These are phyloP conservation scores for Euura lappo DNA, from an alignment of 1,140 invertebrate genomes.

Conservation along the genomic window DNA sequence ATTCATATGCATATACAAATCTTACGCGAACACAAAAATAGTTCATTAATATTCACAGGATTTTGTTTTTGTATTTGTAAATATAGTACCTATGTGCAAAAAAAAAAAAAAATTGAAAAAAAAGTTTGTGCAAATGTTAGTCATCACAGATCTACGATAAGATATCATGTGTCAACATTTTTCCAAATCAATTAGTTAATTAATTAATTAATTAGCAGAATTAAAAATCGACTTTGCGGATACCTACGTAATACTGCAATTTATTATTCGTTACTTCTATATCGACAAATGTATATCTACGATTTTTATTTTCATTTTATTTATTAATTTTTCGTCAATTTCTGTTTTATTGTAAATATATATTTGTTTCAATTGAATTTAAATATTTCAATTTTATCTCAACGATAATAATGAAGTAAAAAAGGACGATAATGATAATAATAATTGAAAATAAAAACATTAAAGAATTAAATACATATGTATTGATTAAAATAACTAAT, in stretches of 20 bases:
- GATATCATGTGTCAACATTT: not conserved
- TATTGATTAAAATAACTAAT: slow-evolving; percentile 13
- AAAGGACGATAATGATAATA: slow-evolving; percentile 25
- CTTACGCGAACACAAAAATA: too few species aligned
- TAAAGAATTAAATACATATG: slow-evolving; percentile 24
- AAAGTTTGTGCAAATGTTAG: not conserved
- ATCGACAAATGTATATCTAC: too few species aligned
- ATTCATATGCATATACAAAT: too few species aligned
- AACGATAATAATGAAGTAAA: slow-evolving; percentile 22
- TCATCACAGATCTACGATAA: not conserved
- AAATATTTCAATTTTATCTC: slow-evolving; percentile 14
- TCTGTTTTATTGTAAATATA: slow-evolving; percentile 5
- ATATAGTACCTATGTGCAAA: not conserved
- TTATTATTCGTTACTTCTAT: too few species aligned
- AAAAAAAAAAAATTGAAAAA: not conserved
- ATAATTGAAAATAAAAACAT: slow-evolving; percentile 31
- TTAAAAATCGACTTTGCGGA: not conserved
- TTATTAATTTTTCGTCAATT: not conserved
- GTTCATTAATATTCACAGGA: too few species aligned
- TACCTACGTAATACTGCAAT: not conserved
- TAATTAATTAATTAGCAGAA: too few species aligned
- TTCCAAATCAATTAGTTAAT: too few species aligned
- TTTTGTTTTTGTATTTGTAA: too few species aligned
- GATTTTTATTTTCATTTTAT: too few species aligned
- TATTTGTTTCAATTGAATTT: not conserved